Evolutionary conservation across 2,888 invertebrate species (phyloP), one percentile per base, ranked within the genome.

Genomic region (Altica lythri): DNA sequence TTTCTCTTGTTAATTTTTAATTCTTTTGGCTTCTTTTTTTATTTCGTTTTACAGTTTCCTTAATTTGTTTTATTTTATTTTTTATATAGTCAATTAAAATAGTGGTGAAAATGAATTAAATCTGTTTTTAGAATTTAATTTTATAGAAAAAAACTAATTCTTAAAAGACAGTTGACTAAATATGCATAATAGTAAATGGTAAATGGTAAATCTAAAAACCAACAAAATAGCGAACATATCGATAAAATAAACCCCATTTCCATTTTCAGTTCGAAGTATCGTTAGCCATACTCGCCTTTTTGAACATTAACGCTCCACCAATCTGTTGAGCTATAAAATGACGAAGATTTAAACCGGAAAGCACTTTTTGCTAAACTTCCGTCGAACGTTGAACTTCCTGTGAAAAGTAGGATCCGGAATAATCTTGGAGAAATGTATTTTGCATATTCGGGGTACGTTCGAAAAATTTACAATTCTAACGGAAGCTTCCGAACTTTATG

Each of bases 391-490:
- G 40, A 49, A 49, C 49, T 49, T 49, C 49, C 49, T 69, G 69
- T 62, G 62, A 40, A 14, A 40, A 40, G 40, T 40, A 22, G 22
- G 8, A 22, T 19, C 40, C 19, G 14, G 40, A 40, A 40, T 40
- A 65, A 62, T 65, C 68, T 63, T 69, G 40, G 42, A 40, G 30
- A 64, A 62, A 62, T 67, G 63, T 69, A 66, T 68, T 72, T 72
- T 70, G 70, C 72, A 71, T 72, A 69, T 65, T 40, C 65, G 60
- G 66, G 66, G 65, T 65, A 62, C 58, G 65, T 59, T 59, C 55
- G 60, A 69, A 68, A 68, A 71, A 71, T 72, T 71, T 71, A 66
- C 72, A 72, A 69, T 69, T 72, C 70, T 69, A 71, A 71, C 53
- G 52, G 50, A 51, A 50, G 50, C 48, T 50, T 37, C 38, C 40